phyloP scores from a whole-genome alignment of 2,113 vertebrate species.

The Melanotaenia duboulayi region DNA sequence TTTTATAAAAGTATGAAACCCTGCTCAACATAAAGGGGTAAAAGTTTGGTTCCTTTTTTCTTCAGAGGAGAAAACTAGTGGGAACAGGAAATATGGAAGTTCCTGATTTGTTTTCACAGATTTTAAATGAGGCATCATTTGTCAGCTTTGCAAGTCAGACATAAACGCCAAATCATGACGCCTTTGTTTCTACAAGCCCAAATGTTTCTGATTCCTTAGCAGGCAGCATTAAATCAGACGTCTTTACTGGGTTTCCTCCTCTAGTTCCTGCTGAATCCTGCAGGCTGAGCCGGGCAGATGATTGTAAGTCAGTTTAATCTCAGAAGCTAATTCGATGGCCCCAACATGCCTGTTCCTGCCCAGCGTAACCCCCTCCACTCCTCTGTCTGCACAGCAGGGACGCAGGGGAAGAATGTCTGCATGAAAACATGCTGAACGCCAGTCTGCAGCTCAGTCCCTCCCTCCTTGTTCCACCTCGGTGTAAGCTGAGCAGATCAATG shows the following conservation, averaged over 20 bases:
- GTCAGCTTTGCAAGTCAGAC: neutral
- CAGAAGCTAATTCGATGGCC: conserved; percentile 58
- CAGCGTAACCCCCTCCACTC: conserved; percentile 37
- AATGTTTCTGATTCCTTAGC: conserved; percentile 8
- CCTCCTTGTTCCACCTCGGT: neutral
- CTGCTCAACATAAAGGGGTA: no score
- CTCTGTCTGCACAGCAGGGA: conserved; percentile 33
- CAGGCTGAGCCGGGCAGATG: conserved; percentile 41
- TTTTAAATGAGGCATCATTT: no score
- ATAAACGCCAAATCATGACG: no score
- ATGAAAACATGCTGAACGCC: conserved; percentile 29
- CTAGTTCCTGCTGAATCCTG: conserved; percentile 16
- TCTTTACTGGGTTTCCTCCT: conserved; percentile 23
- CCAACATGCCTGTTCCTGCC: conserved; percentile 59
- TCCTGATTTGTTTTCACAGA: no score
- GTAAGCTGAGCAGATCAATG: conserved; percentile 36
- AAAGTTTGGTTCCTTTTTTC: no score
- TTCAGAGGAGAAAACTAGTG: no score
- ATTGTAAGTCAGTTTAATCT: conserved; percentile 50
- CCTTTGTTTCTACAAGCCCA: neutral
- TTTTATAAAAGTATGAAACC: no score
- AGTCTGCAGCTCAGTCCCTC: conserved; percentile 1
- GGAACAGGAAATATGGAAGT: no score
- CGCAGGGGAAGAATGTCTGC: conserved; percentile 56
- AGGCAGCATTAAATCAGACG: conserved; percentile 18